A percentile compares a stretch with the other conserved stretches of the same genome.
phyloP scores from a whole-genome alignment of 2,888 invertebrate genomes.

The Agelastica alni region DNA sequence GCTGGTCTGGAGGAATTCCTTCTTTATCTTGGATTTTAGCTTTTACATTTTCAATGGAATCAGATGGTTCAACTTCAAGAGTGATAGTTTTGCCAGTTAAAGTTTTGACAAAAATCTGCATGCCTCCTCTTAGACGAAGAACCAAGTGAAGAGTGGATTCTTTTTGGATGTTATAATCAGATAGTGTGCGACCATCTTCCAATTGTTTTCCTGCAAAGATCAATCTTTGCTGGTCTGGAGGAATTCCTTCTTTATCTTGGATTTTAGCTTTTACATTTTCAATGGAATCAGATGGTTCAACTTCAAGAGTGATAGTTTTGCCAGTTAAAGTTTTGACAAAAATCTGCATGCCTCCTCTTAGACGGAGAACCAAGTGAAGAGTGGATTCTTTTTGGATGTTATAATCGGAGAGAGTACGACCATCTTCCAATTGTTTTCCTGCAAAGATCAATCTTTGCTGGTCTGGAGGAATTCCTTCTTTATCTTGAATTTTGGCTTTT shows the following conservation, averaged over 20 bases:
- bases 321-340: slow-evolving; percentile 62
- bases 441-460: slow-evolving; percentile 68
- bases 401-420: slow-evolving; percentile 68
- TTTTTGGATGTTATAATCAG: slow-evolving; percentile 93
- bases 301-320: slow-evolving; percentile 59
- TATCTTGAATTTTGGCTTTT: slow-evolving; percentile 64
- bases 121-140: slow-evolving; percentile 47
- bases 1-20: slow-evolving; percentile 20
- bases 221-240: slow-evolving; percentile 68
- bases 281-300: slow-evolving; percentile 84
- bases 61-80: slow-evolving; percentile 87
- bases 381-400: slow-evolving; percentile 68
- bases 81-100: slow-evolving; percentile 87
- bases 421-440: slow-evolving; percentile 73
- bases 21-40: slow-evolving; percentile 17
- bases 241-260: slow-evolving; percentile 68
- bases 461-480: slow-evolving; percentile 63
- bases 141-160: slow-evolving; percentile 66
- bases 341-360: slow-evolving; percentile 68
- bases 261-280: slow-evolving; percentile 94
- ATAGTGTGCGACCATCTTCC: slow-evolving; percentile 83
- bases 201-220: slow-evolving; percentile 95
- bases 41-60: slow-evolving; percentile 63
- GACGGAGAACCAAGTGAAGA: slow-evolving; percentile 63
- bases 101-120: slow-evolving; percentile 74